A percentile compares a stretch with the other conserved stretches of the same genome.
Evolutionary conservation across 2,113 vertebrate genomes (phyloP).

Genomic region (Pyxicephalus adspersus): DNA sequence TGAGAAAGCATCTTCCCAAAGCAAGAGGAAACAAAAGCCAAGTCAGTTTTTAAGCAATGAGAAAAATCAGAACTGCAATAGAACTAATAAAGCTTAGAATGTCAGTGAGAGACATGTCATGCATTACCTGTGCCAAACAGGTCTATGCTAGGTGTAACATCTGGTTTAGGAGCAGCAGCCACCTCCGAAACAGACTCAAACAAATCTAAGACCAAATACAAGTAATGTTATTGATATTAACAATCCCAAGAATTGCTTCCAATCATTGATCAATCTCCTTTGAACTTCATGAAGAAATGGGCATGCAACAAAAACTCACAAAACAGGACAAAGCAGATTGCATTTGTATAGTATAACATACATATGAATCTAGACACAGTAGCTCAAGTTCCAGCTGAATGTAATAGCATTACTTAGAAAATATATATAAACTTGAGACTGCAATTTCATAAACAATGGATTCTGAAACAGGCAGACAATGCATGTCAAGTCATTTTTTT

Average conservation of each 20-base stretch:
- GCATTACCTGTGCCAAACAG: conserved; percentile 96
- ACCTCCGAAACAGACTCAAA: conserved; percentile 95
- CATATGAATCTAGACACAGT: conserved; percentile 1
- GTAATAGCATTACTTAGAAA: background rate
- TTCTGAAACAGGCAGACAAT: too few relatives aligned
- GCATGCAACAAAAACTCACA: conserved; percentile 61
- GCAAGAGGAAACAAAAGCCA: conserved; percentile 69
- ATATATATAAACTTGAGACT: too few relatives aligned
- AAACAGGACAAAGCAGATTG: conserved; percentile 56
- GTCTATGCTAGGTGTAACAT: conserved; percentile 96
- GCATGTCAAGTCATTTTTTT: too few relatives aligned
- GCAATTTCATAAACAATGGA: too few relatives aligned
- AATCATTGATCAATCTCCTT: conserved; percentile 21
- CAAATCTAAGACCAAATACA: conserved; percentile 98
- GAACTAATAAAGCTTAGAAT: conserved; percentile 65
- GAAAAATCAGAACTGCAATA: conserved; percentile 58
- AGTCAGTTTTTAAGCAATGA: conserved; percentile 63
- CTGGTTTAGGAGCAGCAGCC: conserved; percentile 89
- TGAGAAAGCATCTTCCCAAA: conserved; percentile 91
- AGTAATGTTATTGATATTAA: conserved; percentile 70
- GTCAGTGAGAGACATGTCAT: conserved; percentile 60
- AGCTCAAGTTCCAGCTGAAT: conserved; percentile 12
- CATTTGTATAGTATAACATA: conserved; percentile 42
- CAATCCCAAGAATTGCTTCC: conserved; percentile 51
- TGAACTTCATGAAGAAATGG: conserved; percentile 58